A percentile compares a stretch with the other conserved stretches of the same genome.
phyloP scores from a whole-genome alignment of 2,888 invertebrate genomes.

The Diplazon laetatorius region DNA sequence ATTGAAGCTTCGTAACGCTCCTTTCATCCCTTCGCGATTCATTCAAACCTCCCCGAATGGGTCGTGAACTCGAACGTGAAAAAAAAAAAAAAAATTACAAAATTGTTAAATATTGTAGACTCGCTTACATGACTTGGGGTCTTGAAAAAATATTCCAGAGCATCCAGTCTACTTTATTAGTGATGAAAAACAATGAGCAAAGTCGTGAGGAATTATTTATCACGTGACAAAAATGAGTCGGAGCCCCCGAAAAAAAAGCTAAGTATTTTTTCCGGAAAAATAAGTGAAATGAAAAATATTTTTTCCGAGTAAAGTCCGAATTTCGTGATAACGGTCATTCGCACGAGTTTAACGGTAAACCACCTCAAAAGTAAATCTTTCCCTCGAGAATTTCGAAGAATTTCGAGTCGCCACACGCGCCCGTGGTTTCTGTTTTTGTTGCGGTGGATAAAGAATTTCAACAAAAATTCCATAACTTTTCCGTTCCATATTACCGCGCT shows the following conservation, averaged over 20 bases:
- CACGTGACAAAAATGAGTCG: no score
- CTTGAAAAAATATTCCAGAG: no score
- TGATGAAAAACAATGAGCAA: no score
- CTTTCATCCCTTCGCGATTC: neutral
- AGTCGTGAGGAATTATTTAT: no score
- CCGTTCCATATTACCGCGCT: neutral
- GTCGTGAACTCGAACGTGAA: neutral
- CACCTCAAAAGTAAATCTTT: conserved; percentile 18
- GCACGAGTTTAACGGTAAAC: conserved; percentile 23
- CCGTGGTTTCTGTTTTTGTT: neutral
- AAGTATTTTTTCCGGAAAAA: neutral
- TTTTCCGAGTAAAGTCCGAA: neutral
- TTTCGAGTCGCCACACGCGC: conserved; percentile 18
- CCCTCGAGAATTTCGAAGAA: conserved; percentile 8
- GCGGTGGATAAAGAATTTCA: conserved; percentile 45
- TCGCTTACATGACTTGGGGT: no score
- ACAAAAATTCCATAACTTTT: conserved; percentile 41
- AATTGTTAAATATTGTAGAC: no score
- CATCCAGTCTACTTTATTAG: no score
- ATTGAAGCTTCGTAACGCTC: neutral
- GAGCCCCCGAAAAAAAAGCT: no score
- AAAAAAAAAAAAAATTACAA: no score
- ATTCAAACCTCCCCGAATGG: neutral
- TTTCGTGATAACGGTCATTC: neutral
- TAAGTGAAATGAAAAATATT: conserved; percentile 2